These are phyloP conservation scores for Cyanoramphus novaezelandiae DNA, from an alignment of 2,113 vertebrate species.

Conservation along the genomic window DNA sequence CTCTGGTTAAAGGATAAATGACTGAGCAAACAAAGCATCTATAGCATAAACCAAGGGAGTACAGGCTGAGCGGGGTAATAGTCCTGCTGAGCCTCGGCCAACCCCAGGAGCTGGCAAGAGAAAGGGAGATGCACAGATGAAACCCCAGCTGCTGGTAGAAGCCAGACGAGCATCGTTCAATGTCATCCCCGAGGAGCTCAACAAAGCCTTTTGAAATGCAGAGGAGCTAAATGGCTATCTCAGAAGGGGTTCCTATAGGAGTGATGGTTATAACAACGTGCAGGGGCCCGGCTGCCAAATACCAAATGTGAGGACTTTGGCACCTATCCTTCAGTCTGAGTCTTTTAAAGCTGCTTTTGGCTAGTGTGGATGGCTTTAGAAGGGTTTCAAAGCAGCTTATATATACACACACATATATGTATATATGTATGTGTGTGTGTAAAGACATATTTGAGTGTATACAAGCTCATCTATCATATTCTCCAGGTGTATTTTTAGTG, in stretches of 20 bases:
- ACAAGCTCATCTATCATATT: background rate
- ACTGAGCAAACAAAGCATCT: background rate
- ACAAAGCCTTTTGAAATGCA: too few relatives aligned
- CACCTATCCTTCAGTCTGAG: background rate
- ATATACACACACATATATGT: background rate
- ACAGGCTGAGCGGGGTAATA: background rate
- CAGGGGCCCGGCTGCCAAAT: background rate
- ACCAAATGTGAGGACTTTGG: background rate
- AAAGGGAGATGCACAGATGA: background rate
- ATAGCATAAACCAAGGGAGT: background rate
- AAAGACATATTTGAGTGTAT: background rate
- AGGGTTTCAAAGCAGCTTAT: background rate
- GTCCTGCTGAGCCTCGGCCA: background rate
- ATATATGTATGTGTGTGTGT: too few relatives aligned
- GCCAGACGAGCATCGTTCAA: background rate
- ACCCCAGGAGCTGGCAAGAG: background rate
- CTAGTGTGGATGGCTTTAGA: background rate
- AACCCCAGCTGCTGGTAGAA: background rate
- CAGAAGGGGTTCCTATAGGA: background rate
- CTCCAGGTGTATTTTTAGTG: background rate
- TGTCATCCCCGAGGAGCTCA: background rate
- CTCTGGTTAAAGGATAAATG: slow-evolving; percentile 55
- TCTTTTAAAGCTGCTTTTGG: background rate
- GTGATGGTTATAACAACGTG: background rate
- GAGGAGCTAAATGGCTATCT: background rate